Evolutionary conservation across 2,888 invertebrate genomes (phyloP), one percentile per base, ranked within the genome.

Genomic region (Oscheius sp.): DNA sequence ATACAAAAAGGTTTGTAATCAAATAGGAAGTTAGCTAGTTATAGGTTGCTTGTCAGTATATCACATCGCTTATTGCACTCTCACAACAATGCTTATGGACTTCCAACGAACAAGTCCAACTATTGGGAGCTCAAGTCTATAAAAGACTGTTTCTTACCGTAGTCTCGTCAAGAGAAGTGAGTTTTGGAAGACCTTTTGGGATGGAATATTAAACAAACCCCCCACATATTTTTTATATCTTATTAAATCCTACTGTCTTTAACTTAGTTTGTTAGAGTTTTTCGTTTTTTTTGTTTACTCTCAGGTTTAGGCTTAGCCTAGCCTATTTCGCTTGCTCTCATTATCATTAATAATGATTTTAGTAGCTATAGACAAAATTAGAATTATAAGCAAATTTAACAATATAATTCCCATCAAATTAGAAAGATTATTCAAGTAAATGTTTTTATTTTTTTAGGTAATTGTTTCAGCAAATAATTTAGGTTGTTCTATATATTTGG

Each of bases 41-140:
- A 6, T 33, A 64, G 65, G 15, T 65, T 42, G 34, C 52, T 1
- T 31, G 33, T 6, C 65, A 42, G 12, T 33, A 53, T 17, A 20
- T 42, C 27, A 8, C 25, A 4, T 53, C 65, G 8, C 31, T 65
- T 37, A 53, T 39, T 23, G 17, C 17, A 23, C 55, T 65, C 17
- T 29, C 65, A 1, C 52, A 46, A 37, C 65, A 65, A 29, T 53
- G 20, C 23, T 29, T 65, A 12, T 65, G 37, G 37, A 17, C 65
- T 39, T 20, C 42, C 15, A 23, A 45, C 15, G 15, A 34, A 1
- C 12, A 15, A 15, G 23, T 65, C n/a, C 53, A 53, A n/a, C 15
- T 17, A 15, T 6, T 65, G 15, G 65, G 65, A 25, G 65, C 53
- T 6, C 27, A 27, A 12, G 23, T 65, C 34, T 65, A 65, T 31